Conservation (phyloP, 2,797 vertebrate genomes). For the Brotula barbata region DNA sequence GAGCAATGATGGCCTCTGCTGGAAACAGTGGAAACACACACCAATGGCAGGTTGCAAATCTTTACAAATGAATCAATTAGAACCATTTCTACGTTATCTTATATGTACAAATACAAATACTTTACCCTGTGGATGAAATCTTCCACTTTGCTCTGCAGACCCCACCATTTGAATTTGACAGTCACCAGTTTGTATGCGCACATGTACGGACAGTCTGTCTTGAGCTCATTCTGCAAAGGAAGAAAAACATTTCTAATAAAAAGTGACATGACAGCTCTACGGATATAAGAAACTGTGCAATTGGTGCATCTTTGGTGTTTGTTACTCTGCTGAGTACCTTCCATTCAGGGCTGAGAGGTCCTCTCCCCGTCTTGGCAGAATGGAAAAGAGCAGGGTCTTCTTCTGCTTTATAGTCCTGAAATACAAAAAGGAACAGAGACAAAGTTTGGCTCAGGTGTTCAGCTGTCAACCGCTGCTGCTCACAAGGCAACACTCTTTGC, state of each 20-base stretch:
- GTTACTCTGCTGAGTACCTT: conserved; percentile 79
- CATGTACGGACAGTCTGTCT: conserved; percentile 90
- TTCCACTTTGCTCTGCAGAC: conserved; percentile 94
- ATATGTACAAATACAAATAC: not conserved
- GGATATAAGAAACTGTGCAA: too few relatives aligned
- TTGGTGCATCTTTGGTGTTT: not conserved
- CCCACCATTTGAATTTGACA: conserved; percentile 98
- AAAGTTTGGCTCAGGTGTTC: not conserved
- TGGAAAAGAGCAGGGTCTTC: conserved; percentile 92
- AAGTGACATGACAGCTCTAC: too few relatives aligned
- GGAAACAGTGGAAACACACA: conserved; percentile 3
- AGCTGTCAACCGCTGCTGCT: too few relatives aligned
- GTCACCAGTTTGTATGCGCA: conserved; percentile 98
- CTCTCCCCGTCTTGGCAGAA: conserved; percentile 90
- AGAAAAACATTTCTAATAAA: conserved; percentile 12
- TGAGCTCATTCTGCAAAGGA: conserved; percentile 84
- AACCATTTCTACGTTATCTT: too few relatives aligned
- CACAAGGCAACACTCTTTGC: too few relatives aligned
- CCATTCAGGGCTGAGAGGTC: conserved; percentile 91
- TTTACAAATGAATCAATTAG: not conserved
- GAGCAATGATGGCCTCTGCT: conserved; percentile 38
- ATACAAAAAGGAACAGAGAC: conserved; percentile 1
- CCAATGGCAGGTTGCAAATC: not conserved
- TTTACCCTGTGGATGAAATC: conserved; percentile 94
- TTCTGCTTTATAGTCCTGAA: conserved; percentile 92